phyloP scores from a whole-genome alignment of 2,888 invertebrate species.

The Rhingia rostrata region DNA sequence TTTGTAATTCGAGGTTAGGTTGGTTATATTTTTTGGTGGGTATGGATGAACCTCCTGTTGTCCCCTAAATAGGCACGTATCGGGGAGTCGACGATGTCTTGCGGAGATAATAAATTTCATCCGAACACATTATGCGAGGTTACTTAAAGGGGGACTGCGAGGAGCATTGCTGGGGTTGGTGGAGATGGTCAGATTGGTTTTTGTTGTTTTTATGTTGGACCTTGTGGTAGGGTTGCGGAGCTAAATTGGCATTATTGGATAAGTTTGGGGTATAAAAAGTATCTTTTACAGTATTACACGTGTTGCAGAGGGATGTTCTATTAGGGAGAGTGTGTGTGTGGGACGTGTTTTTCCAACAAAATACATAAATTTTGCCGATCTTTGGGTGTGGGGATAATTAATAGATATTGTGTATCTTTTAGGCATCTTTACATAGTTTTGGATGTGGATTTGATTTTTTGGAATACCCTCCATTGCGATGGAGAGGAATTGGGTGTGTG shows the following conservation, averaged over 20 bases:
- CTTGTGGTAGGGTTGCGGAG: neutral
- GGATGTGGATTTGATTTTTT: neutral
- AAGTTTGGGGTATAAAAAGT: constrained; percentile 25
- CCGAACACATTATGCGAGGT: constrained; percentile 19
- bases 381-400: neutral
- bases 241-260: constrained; percentile 50
- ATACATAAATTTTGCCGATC: neutral
- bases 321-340: constrained; percentile 4
- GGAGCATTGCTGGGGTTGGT: neutral
- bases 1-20: constrained; percentile 25
- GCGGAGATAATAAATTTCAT: constrained; percentile 52
- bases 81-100: constrained; percentile 28
- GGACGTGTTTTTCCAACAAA: constrained; percentile 18
- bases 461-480: neutral
- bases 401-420: neutral
- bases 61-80: constrained; percentile 41
- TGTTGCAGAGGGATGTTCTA: constrained; percentile 25
- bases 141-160: constrained; percentile 31
- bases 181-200: constrained; percentile 17
- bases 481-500: neutral
- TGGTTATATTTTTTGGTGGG: constrained; percentile 12
- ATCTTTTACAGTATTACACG: constrained; percentile 28
- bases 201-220: neutral
- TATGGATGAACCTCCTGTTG: neutral
- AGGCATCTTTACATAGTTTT: neutral